A percentile compares a stretch with the other conserved stretches of the same genome.
These are phyloP conservation scores for Pherbina coryleti DNA, from an alignment of 2,888 invertebrate species.

Conservation along the genomic window DNA sequence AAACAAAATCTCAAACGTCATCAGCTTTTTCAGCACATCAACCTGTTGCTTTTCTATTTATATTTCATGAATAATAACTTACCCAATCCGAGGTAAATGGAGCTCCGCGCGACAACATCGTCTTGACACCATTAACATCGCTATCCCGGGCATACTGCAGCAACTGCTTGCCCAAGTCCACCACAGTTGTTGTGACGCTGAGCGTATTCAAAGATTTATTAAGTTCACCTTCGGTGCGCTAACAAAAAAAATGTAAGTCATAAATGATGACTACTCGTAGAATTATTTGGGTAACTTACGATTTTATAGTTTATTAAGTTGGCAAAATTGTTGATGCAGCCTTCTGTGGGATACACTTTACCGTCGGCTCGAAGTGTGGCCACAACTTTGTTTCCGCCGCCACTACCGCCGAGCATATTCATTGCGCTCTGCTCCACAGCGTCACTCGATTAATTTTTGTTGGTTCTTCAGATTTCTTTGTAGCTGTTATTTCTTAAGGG, in stretches of 20 bases:
- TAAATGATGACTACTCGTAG: background rate
- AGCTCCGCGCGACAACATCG: conserved; percentile 86
- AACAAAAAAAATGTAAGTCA: conserved; percentile 17
- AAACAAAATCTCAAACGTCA: too few species aligned
- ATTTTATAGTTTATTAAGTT: conserved; percentile 63
- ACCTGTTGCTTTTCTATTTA: conserved; percentile 31
- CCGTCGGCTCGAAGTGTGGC: conserved; percentile 64
- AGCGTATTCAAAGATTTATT: conserved; percentile 50
- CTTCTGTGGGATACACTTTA: conserved; percentile 61
- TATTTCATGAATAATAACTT: conserved; percentile 52
- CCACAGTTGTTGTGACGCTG: conserved; percentile 62
- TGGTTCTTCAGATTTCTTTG: background rate
- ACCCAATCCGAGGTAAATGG: conserved; percentile 96
- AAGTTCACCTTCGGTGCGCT: conserved; percentile 62
- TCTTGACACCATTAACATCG: conserved; percentile 80
- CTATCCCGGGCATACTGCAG: conserved; percentile 84
- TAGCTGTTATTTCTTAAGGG: background rate
- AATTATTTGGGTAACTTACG: conserved; percentile 51
- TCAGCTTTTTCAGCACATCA: background rate
- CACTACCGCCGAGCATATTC: conserved; percentile 49
- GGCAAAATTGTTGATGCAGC: conserved; percentile 51
- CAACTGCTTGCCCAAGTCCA: conserved; percentile 87
- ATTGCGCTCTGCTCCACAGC: conserved; percentile 17
- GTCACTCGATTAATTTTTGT: background rate
- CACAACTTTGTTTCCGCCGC: conserved; percentile 61